Evolutionary conservation across 2,113 vertebrate species (phyloP).

Genomic region (Melanotaenia duboulayi): DNA sequence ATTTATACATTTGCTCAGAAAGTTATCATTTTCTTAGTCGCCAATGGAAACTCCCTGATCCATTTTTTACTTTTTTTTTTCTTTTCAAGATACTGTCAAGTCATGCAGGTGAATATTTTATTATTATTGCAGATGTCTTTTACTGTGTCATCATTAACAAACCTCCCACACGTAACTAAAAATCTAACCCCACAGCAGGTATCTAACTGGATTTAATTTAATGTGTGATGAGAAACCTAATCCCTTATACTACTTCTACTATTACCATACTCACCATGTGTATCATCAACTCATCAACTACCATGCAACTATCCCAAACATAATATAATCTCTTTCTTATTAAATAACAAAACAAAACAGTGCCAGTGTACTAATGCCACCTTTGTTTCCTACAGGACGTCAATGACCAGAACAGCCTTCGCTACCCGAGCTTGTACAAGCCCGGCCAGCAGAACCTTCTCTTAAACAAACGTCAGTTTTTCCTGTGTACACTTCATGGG

Average conservation of each 20-base stretch:
- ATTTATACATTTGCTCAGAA: slow-evolving; percentile 3
- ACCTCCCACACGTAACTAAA: background rate
- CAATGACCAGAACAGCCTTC: slow-evolving; percentile 85
- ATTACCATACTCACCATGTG: background rate
- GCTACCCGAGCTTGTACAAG: slow-evolving; percentile 84
- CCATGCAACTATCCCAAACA: background rate
- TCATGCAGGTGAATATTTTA: slow-evolving; percentile 50
- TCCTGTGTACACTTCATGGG: slow-evolving; percentile 86
- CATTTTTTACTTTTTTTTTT: slow-evolving; percentile 24
- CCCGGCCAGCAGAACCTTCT: slow-evolving; percentile 87
- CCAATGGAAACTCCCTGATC: slow-evolving; percentile 3
- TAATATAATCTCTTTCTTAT: background rate
- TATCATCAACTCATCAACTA: background rate
- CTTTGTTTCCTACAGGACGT: slow-evolving; percentile 81
- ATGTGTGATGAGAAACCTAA: background rate
- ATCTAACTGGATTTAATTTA: background rate
- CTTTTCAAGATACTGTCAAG: slow-evolving; percentile 45
- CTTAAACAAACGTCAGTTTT: slow-evolving; percentile 90
- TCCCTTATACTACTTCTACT: background rate
- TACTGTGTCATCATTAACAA: slow-evolving; percentile 8
- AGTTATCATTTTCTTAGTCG: slow-evolving; percentile 15
- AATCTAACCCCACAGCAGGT: slow-evolving; percentile 4
- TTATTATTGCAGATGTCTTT: slow-evolving; percentile 20
- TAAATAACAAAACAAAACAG: background rate
- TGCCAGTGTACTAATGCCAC: background rate